Evolutionary conservation across 2,888 invertebrate species (phyloP), one percentile per base, ranked within the genome.

Genomic region (Synergus itoensis): DNA sequence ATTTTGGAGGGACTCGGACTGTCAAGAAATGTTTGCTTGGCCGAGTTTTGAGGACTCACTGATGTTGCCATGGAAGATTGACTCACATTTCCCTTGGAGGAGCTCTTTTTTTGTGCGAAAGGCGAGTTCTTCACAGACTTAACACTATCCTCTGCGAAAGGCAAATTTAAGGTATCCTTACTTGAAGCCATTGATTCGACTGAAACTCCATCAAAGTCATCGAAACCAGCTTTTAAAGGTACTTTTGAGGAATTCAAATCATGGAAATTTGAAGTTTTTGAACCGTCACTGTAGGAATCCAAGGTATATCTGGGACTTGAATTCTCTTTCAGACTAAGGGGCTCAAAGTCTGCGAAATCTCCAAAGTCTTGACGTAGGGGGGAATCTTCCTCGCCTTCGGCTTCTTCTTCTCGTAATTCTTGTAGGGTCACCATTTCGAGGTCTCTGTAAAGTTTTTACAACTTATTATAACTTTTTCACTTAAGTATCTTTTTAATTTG

Each of bases 171-270:
- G 0, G 90, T 89, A 81, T 90, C 91, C 62, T 90, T 91, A 80
- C 90, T 91, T 11, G 92, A 92, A 41, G 86, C 86, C 2, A 90
- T 79, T 16, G 92, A 92, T 16, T 87, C 88, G 14, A 87, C 89
- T 1, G 92, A 91, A 0, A 89, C 89, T 18, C 90, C 91, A 78
- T 91, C 92, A 78, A 92, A 92, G 77, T 92, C 92, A 63, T 92
- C 92, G 82, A 92, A 92, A 14, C 89, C 91, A 8, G 92, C 91
- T 77, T 90, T 91, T 28, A 90, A 79, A 1, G 92, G 91, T 18
- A 88, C 86, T 64, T 90, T 91, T 4, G 91, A 90, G 16, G 89
- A 90, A 80, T 91, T 89, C 18, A 90, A 84, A 69, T 90, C 89
- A 65, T 89, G 87, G 75, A 89, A 89, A 69, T 86, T 88, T 9